Conservation (phyloP, 2,113 vertebrate species). For the Tinamus guttatus region DNA sequence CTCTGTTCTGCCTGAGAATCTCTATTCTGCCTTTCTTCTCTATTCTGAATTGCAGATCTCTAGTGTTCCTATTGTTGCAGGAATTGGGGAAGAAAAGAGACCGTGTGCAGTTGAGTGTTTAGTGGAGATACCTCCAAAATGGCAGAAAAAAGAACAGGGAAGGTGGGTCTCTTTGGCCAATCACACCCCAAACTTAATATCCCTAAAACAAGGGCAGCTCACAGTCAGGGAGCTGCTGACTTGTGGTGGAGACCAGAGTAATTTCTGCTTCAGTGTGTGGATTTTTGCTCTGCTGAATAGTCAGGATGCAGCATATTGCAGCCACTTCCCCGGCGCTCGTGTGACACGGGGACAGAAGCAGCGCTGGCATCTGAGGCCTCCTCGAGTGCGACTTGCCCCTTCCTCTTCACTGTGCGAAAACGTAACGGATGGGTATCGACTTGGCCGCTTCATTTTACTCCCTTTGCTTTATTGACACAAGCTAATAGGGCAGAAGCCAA, state of each 20-base stretch:
- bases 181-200: background rate
- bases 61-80: constrained; percentile 46
- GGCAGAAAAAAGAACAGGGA: no score
- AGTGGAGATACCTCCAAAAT: background rate
- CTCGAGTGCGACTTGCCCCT: background rate
- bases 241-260: background rate
- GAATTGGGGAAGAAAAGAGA: constrained; percentile 21
- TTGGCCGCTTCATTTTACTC: constrained; percentile 51
- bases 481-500: constrained; percentile 71
- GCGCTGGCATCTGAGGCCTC: background rate
- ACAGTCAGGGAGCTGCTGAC: background rate
- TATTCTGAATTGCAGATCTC: constrained; percentile 60
- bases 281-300: background rate
- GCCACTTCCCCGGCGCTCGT: background rate
- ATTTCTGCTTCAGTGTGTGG: background rate
- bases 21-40: constrained; percentile 26
- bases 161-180: background rate
- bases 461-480: constrained; percentile 50
- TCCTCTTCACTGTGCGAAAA: background rate
- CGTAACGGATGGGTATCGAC: constrained; percentile 20
- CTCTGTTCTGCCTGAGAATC: constrained; percentile 46
- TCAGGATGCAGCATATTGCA: background rate
- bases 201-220: background rate
- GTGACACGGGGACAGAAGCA: background rate
- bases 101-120: constrained; percentile 55